Percentiles rank a stretch among this genome's conserved stretches.
Conservation (phyloP, 2,797 vertebrate species). For the Cynodonichthys magdalenae region DNA sequence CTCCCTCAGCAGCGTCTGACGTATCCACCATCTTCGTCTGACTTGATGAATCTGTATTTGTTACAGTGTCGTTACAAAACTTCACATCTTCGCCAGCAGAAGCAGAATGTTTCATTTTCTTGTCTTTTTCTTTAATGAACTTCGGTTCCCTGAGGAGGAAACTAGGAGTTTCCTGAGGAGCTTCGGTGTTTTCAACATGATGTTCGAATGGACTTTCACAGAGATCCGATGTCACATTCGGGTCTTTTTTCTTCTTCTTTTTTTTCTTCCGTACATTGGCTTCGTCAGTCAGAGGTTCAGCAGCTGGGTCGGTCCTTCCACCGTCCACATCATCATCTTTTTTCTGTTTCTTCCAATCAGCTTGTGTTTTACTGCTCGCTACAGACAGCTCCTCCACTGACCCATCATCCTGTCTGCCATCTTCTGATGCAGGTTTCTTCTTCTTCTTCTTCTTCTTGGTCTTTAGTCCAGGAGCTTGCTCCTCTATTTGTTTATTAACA, state of each 20-base stretch:
- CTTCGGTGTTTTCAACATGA: slow-evolving; percentile 9
- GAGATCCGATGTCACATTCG: not conserved
- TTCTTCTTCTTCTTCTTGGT: slow-evolving; percentile 26
- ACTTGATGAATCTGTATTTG: not conserved
- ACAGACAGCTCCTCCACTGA: not conserved
- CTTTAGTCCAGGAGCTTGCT: slow-evolving; percentile 3
- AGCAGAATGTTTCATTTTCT: slow-evolving; percentile 13
- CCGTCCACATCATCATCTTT: not conserved
- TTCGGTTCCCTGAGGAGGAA: too few species aligned
- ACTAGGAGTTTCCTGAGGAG: slow-evolving; percentile 8
- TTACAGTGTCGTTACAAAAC: not conserved
- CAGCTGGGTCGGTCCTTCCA: not conserved
- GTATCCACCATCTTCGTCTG: not conserved
- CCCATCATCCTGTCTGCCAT: not conserved
- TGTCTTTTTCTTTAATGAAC: slow-evolving; percentile 26
- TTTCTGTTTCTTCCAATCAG: slow-evolving; percentile 4
- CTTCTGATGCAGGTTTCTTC: not conserved
- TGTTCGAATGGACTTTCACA: not conserved
- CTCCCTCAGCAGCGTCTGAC: not conserved
- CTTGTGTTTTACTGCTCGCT: not conserved
- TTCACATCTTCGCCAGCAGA: not conserved
- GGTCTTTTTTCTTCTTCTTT: slow-evolving; percentile 28
- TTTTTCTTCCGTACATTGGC: slow-evolving; percentile 6
- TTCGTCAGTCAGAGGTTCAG: not conserved
- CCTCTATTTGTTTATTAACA: slow-evolving; percentile 18